These are phyloP conservation scores for Delia radicum DNA, from an alignment of 1,140 invertebrate species.

Conservation along the genomic window DNA sequence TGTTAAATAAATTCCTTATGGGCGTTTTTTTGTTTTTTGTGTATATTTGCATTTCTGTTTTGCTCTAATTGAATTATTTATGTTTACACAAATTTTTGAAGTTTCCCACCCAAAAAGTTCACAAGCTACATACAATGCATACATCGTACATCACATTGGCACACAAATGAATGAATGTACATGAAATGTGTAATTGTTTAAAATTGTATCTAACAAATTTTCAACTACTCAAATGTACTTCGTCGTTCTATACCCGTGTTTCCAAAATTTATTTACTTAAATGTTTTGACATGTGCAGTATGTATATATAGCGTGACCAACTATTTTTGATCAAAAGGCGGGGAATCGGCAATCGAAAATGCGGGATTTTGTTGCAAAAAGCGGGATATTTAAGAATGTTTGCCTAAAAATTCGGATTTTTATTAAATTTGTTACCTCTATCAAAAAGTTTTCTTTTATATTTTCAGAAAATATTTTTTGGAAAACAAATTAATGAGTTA, in stretches of 20 bases:
- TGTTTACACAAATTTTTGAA: background rate
- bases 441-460: too few relatives aligned
- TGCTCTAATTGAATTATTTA: slow-evolving; percentile 1
- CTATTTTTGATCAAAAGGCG: background rate
- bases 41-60: too few relatives aligned
- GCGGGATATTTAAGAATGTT: too few relatives aligned
- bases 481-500: too few relatives aligned
- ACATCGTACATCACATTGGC: background rate
- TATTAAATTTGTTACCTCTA: too few relatives aligned
- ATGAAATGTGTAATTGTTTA: background rate
- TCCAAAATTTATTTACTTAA: background rate
- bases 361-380: too few relatives aligned
- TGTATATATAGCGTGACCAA: background rate
- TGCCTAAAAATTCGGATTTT: too few relatives aligned
- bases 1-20: background rate
- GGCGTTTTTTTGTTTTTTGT: background rate
- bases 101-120: background rate
- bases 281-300: background rate
- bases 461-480: too few relatives aligned
- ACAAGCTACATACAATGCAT: background rate
- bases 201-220: background rate
- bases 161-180: background rate
- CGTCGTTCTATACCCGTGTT: background rate
- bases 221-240: background rate
- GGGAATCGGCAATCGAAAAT: too few relatives aligned